These are phyloP conservation scores for Drosophila sulfurigaster DNA, from an alignment of 1,140 invertebrate genomes.

Conservation along the genomic window DNA sequence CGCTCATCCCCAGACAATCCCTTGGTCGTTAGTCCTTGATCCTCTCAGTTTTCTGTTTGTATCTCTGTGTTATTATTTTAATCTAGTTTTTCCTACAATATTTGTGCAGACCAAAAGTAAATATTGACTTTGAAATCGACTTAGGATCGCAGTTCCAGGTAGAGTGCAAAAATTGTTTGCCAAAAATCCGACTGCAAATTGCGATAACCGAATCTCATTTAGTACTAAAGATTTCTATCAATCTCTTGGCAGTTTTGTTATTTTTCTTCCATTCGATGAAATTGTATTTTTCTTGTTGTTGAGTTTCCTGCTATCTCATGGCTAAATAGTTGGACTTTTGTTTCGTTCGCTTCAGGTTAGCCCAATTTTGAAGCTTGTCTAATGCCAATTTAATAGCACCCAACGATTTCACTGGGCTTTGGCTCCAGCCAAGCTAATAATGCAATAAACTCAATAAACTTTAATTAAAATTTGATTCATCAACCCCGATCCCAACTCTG, in stretches of 20 bases:
- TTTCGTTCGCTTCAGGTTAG: constrained; percentile 5
- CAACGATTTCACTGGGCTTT: constrained; percentile 24
- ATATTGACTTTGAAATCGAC: constrained; percentile 81
- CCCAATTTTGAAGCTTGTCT: constrained; percentile 40
- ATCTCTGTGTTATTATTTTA: constrained; percentile 65
- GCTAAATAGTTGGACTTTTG: background rate
- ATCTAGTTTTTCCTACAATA: constrained; percentile 63
- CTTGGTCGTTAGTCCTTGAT: background rate
- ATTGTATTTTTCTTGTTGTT: background rate
- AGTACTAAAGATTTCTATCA: constrained; percentile 43
- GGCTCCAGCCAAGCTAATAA: constrained; percentile 70
- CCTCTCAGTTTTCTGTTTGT: constrained; percentile 3
- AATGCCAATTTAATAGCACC: constrained; percentile 75
- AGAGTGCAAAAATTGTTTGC: constrained; percentile 37
- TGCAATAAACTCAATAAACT: constrained; percentile 57
- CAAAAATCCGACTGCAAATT: constrained; percentile 48
- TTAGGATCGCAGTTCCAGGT: constrained; percentile 65
- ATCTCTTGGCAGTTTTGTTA: constrained; percentile 10
- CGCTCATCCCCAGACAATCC: constrained; percentile 57
- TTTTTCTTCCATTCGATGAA: constrained; percentile 23
- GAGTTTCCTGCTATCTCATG: constrained; percentile 9
- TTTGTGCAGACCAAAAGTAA: constrained; percentile 61
- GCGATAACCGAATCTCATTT: constrained; percentile 59
- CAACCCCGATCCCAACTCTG: constrained; percentile 15
- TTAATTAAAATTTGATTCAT: constrained; percentile 67